A percentile compares a stretch with the other conserved stretches of the same genome.
phyloP scores from a whole-genome alignment of 2,113 vertebrate species.

The Ursus arctos region DNA sequence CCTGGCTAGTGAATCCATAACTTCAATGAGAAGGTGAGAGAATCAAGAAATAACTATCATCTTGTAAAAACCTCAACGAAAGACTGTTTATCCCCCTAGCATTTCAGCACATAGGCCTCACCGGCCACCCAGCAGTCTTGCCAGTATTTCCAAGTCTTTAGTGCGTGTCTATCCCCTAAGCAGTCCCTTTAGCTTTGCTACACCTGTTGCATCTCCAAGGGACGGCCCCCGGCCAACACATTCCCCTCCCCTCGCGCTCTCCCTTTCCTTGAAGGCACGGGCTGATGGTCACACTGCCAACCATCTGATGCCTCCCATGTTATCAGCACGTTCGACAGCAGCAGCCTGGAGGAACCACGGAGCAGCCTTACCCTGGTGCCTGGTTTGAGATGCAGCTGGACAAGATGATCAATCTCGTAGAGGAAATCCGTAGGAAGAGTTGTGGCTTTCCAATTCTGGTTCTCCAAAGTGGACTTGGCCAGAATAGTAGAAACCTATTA shows the following conservation, averaged over 20 bases:
- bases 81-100: not conserved
- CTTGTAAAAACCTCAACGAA: not conserved
- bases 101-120: not conserved
- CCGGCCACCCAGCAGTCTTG: not conserved
- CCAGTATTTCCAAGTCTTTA: not conserved
- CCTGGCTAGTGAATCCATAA: not conserved
- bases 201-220: rapidly evolving
- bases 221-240: not conserved
- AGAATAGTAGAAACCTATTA: conserved; percentile 90
- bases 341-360: not conserved
- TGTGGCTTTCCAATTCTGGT: conserved; percentile 88
- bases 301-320: not conserved
- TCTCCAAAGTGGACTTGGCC: conserved; percentile 91
- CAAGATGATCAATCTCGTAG: conserved; percentile 90
- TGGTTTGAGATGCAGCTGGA: conserved; percentile 93
- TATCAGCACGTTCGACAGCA: not conserved
- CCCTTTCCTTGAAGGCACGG: not conserved
- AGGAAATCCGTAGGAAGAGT: conserved; percentile 94
- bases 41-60: not conserved
- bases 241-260: rapidly evolving
- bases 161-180: not conserved
- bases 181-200: not conserved
- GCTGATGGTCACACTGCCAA: not conserved
- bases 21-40: not conserved
- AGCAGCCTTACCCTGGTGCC: conserved; percentile 87